Conservation (phyloP, 2,797 vertebrate genomes). For the Pseudocheirus occidentalis region DNA sequence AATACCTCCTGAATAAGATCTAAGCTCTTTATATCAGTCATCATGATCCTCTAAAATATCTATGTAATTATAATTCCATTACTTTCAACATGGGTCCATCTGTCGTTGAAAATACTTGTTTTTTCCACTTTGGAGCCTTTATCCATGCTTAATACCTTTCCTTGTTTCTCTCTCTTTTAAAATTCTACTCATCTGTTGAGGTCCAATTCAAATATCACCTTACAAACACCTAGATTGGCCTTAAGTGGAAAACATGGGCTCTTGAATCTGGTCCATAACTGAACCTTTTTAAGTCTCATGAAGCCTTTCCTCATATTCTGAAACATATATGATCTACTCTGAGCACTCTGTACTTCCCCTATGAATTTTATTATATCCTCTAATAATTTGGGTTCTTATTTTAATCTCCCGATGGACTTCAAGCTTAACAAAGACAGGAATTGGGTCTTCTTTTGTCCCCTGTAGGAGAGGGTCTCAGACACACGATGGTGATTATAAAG, state of each 20-base stretch:
- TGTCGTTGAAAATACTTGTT: neutral
- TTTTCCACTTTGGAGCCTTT: neutral
- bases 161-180: neutral
- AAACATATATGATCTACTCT: neutral
- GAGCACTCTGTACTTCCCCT: neutral
- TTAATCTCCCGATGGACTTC: neutral
- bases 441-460: neutral
- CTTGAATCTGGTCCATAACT: neutral
- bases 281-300: neutral
- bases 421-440: neutral
- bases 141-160: neutral
- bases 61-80: neutral
- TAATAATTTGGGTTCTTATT: neutral
- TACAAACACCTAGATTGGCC: neutral
- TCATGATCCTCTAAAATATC: neutral
- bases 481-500: neutral
- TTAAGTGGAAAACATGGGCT: neutral
- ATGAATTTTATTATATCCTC: neutral
- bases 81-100: neutral
- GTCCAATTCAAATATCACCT: neutral
- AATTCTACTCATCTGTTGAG: neutral
- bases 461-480: neutral
- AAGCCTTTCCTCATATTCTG: neutral
- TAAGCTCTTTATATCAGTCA: neutral
- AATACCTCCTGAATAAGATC: neutral